Base-by-base conservation (phyloP, 2,797 vertebrate species). In the Phataginus tricuspis region DNA sequence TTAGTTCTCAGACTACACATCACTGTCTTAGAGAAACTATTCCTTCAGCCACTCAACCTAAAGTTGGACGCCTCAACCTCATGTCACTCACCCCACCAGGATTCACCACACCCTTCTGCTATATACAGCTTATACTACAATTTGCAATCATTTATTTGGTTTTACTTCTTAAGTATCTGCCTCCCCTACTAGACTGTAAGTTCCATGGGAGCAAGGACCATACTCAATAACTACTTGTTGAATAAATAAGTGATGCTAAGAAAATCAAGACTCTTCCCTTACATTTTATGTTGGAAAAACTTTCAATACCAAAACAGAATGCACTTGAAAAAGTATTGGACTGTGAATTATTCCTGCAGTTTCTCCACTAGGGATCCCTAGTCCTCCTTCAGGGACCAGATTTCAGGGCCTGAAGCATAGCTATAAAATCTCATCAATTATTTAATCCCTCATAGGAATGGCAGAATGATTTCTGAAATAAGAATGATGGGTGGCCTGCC, bases 391-490 rank as follows among this genome's bases (percentile, higher is more conserved):
- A 27, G 31, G 27, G 59, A 90, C n/a, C 64, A 64, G 18, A 87
- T 66, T 74, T 59, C 55, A 79, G 15, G 55, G 34, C 51, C 55
- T 29, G 53, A 90, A 61, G 12, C 71, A 55, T 79, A 37, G 14
- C 55, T 86, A 51, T 71, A 87, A 84, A 86, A 90, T 74, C 57
- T 19, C 7, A 68, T 42, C 90, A 90, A 89, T 61, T 89, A 95
- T 77, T 82, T 61, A 72, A 68, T 78, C 25, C 90, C 63, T 94
- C 55, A 29, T 23, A 68, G 39, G 55, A 92, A 91, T 23, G 39
- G 53, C 23, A 66, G 64, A 64, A 71, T n/a, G 75, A 74, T 61
- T 86, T 59, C 64, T 61, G 23, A 93, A 95, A 95, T 34, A 27
- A 10, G 23, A 66, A 55, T 59, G 61, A 66, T 25, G 25, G 27